Percentiles rank a stretch among this genome's conserved stretches.
Evolutionary conservation across 2,888 invertebrate genomes (phyloP).

Genomic region (Metacarcinus magister): DNA sequence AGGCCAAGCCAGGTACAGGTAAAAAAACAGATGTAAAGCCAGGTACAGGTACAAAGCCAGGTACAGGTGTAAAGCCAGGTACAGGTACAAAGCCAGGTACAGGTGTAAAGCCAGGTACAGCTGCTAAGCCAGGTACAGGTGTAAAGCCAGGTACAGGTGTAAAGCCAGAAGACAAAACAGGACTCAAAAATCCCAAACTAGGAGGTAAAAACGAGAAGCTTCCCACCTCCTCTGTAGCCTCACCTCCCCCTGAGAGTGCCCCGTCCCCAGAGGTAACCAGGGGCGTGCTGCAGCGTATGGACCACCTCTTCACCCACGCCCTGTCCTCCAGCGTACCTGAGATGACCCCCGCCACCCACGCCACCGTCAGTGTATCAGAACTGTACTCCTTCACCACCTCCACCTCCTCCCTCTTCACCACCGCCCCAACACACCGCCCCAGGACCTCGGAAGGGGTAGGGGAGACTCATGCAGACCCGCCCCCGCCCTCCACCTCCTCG

Average conservation of each 20-base stretch:
- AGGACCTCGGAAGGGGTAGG: not conserved
- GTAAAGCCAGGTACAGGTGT: not conserved
- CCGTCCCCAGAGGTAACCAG: constrained; percentile 47
- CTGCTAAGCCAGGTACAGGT: not conserved
- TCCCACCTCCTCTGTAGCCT: not conserved
- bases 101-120: not conserved
- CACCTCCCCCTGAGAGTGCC: not conserved
- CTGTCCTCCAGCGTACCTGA: constrained; percentile 66
- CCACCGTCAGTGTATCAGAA: not conserved
- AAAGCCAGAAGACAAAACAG: not conserved
- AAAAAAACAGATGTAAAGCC: not conserved
- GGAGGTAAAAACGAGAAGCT: not conserved
- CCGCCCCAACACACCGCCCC: not conserved
- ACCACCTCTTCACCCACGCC: constrained; percentile 66
- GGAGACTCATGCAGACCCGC: not conserved
- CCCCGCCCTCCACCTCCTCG: constrained; percentile 5
- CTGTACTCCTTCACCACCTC: constrained; percentile 57
- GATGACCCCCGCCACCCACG: not conserved
- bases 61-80: not conserved
- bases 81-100: not conserved
- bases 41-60: not conserved
- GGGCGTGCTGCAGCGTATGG: constrained; percentile 72
- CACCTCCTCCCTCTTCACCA: not conserved
- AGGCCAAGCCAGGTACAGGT: not conserved
- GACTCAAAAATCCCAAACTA: not conserved